A percentile compares a stretch with the other conserved stretches of the same genome.
phyloP scores from a whole-genome alignment of 2,797 vertebrate genomes.

The Catharus ustulatus region DNA sequence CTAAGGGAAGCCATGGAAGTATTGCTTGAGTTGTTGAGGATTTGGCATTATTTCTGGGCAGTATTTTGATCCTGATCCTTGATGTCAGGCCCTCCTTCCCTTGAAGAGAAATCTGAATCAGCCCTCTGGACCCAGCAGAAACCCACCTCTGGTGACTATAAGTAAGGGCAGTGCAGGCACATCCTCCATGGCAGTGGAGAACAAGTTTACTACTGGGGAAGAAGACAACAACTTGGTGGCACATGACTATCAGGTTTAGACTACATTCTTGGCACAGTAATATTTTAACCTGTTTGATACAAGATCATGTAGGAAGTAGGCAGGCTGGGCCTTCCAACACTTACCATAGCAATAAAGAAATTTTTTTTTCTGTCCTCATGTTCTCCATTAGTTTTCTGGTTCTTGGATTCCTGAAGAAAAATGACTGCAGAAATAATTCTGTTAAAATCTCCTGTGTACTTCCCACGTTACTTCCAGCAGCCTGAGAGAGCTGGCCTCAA shows the following conservation, averaged over 20 bases:
- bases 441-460: neutral
- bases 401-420: neutral
- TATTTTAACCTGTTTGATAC: neutral
- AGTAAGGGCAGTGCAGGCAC: neutral
- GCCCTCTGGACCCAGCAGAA: neutral
- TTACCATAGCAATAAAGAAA: neutral
- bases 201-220: neutral
- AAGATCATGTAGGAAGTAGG: neutral
- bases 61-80: neutral
- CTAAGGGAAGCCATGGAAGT: neutral
- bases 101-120: neutral
- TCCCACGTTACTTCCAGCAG: neutral
- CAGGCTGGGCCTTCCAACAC: neutral
- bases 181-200: neutral
- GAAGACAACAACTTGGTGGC: neutral
- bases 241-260: neutral
- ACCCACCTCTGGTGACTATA: neutral
- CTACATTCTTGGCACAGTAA: neutral
- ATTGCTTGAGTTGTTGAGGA: neutral
- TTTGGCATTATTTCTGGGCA: neutral
- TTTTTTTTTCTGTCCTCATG: neutral
- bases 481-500: neutral
- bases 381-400: neutral
- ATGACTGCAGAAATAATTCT: neutral
- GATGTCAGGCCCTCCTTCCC: neutral